These are phyloP conservation scores for Esox niger DNA, from an alignment of 2,113 vertebrate genomes.

Conservation along the genomic window DNA sequence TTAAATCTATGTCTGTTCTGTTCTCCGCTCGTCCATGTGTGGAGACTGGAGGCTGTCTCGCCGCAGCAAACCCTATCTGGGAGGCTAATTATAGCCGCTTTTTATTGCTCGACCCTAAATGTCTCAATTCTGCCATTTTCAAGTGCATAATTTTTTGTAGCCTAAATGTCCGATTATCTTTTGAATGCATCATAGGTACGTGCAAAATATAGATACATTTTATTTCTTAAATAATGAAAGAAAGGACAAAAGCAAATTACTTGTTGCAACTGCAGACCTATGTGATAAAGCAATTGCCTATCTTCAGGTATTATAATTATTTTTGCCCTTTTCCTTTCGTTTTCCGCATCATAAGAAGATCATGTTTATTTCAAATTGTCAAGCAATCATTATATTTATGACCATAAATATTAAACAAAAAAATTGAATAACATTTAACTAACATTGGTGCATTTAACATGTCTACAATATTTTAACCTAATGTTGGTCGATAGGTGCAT, in stretches of 20 bases:
- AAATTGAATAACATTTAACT: too few species aligned
- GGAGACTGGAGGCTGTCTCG: neutral
- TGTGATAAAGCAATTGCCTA: conserved; percentile 18
- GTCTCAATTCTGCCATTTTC: conserved; percentile 53
- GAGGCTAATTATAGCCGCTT: conserved; percentile 76
- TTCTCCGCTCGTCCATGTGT: conserved; percentile 44
- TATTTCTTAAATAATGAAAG: conserved; percentile 26
- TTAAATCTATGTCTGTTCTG: conserved; percentile 61
- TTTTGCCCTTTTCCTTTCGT: too few species aligned
- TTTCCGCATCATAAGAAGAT: too few species aligned
- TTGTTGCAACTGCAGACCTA: conserved; percentile 4
- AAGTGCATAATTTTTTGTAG: conserved; percentile 54
- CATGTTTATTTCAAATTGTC: too few species aligned
- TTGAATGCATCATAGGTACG: conserved; percentile 27
- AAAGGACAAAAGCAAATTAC: conserved; percentile 19
- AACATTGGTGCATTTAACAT: too few species aligned
- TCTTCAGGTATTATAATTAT: neutral
- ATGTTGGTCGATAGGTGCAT: too few species aligned
- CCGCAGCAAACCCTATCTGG: too few species aligned
- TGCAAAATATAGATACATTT: conserved; percentile 15
- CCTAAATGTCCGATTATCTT: conserved; percentile 48
- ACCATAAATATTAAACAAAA: too few species aligned
- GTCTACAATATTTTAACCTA: too few species aligned
- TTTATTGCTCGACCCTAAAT: conserved; percentile 58
- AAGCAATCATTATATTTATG: too few species aligned